Base-by-base conservation (phyloP, 2,888 invertebrate genomes). In the Fragum whitleyi region DNA sequence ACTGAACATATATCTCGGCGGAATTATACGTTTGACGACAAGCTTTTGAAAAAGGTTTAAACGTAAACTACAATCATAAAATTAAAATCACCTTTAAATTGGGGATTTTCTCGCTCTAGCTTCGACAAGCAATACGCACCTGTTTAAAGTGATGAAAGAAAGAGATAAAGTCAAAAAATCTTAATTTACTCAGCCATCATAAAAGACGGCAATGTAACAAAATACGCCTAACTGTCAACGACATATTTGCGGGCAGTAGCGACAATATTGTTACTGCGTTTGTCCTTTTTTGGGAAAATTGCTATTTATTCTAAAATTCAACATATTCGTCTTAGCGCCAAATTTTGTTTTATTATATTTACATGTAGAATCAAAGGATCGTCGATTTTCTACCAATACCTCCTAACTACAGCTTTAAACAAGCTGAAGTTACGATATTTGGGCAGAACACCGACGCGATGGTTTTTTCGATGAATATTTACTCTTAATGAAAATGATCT, bases 21-120 rank as follows among this genome's bases (percentile, higher is more conserved):
- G 77, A 85, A 85, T 85, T 85, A 85, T 79, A 85, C 42, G 79
- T 62, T 85, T 83, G 81, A 78, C 81, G 72, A 74, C 67, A 65
- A 28, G 39, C 79, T 74, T 83, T 85, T 85, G 81, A 79, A 81
- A 77, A 79, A 70, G 75, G 74, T 77, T 77, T 81, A 76, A 65
- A 76, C 72, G 74, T 78, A 85, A 81, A 81, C 70, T 74, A 67
- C 61, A 62, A 80, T 74, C 77, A 80, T 81, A 83, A 83, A 81
- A 32, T 78, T 76, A 67, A 78, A 83, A 81, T 81, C 81, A 85
- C 80, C 77, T 80, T 78, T 74, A 81, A 85, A 83, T 81, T 82
- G 80, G 47, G 67, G 83, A 67, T 76, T 62, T 79, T 83, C 79
- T 81, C 77, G 73, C 79, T 36, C 51, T 55, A 29, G 71, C 73